Evolutionary conservation across 2,888 invertebrate species (phyloP).

Genomic region (Melieria crassipennis): DNA sequence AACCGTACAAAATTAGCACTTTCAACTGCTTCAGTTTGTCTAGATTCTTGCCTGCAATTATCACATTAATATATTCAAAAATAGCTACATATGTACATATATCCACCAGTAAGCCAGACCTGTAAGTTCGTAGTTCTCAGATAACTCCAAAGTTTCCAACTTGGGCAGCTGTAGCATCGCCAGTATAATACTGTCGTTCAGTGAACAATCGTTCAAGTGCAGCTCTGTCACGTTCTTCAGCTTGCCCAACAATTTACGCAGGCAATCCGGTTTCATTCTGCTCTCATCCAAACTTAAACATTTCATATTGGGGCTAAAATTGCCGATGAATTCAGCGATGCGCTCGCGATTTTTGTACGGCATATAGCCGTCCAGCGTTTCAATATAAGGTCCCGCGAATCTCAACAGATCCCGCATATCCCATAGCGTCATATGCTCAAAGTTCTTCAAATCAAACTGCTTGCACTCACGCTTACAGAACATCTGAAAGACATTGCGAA

Average conservation of each 20-base stretch:
- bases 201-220: conserved; percentile 26
- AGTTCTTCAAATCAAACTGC: conserved; percentile 5
- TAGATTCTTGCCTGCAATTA: conserved; percentile 20
- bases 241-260: conserved; percentile 21
- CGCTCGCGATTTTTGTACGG: conserved; percentile 34
- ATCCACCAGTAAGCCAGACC: conserved; percentile 14
- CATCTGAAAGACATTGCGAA: conserved; percentile 31
- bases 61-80: not conserved
- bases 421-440: conserved; percentile 34
- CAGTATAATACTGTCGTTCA: conserved; percentile 22
- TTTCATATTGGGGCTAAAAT: conserved; percentile 27
- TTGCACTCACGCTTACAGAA: conserved; percentile 32
- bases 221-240: conserved; percentile 17
- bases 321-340: conserved; percentile 32
- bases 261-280: conserved; percentile 15
- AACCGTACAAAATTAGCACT: conserved; percentile 27
- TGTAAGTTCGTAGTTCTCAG: conserved; percentile 33
- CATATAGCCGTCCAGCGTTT: conserved; percentile 22
- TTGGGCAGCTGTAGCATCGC: conserved; percentile 20
- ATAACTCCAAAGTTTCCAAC: conserved; percentile 20
- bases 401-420: conserved; percentile 37
- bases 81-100: not conserved
- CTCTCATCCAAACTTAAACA: conserved; percentile 21
- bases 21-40: conserved; percentile 17
- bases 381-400: conserved; percentile 31